Conservation (phyloP, 1,140 invertebrate species). For the Trissolcus basalis region DNA sequence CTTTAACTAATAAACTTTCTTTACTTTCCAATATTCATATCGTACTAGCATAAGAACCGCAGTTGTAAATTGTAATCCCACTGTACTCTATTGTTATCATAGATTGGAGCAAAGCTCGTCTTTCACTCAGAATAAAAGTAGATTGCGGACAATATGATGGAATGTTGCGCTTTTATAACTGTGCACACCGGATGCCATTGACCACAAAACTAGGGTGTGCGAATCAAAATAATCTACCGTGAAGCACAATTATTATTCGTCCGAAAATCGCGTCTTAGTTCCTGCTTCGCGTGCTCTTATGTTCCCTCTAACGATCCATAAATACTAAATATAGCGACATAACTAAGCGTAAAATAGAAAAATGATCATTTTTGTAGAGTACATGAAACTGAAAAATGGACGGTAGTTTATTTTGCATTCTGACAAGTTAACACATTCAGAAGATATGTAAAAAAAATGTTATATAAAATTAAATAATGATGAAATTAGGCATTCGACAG, state of each 20-base stretch:
- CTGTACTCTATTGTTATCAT: conserved; percentile 34
- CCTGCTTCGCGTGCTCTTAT: background rate
- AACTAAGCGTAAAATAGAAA: background rate
- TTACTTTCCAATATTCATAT: conserved; percentile 40
- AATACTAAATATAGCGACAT: no score
- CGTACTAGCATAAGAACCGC: conserved; percentile 21
- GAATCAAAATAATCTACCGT: conserved; percentile 42
- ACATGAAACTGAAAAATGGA: background rate
- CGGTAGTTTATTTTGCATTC: conserved; percentile 46
- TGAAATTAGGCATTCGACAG: conserved; percentile 1
- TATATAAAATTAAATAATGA: conserved; percentile 39
- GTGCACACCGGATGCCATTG: conserved; percentile 14
- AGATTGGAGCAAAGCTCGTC: conserved; percentile 28
- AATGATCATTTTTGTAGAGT: background rate
- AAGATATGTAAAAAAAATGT: conserved; percentile 41
- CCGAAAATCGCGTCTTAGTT: background rate
- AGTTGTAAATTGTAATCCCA: conserved; percentile 35
- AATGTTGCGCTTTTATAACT: conserved; percentile 36
- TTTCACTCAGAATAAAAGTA: conserved; percentile 21
- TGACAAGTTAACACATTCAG: conserved; percentile 23
- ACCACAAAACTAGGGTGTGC: conserved; percentile 10
- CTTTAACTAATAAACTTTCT: conserved; percentile 33
- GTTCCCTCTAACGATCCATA: background rate
- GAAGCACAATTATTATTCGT: background rate
- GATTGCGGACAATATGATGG: conserved; percentile 33